A percentile compares a stretch with the other conserved stretches of the same genome.
Evolutionary conservation across 1,140 invertebrate species (phyloP).

Genomic region (Bombus soroeensis): DNA sequence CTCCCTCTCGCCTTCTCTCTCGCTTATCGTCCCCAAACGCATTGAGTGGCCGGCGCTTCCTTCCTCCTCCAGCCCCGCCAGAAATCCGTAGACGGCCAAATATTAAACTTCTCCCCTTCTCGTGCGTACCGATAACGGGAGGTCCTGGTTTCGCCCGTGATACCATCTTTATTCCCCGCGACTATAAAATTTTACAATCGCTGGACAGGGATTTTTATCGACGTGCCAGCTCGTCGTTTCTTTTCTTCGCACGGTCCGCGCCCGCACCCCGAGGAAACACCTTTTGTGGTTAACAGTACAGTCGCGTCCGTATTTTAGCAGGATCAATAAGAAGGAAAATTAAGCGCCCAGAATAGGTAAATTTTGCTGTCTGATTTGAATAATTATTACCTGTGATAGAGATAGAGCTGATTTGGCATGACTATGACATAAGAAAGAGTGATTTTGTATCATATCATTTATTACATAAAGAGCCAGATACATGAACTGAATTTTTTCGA

Average conservation of each 20-base stretch:
- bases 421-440: no score
- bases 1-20: conserved; percentile 51
- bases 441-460: no score
- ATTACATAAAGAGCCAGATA: no score
- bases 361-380: no score
- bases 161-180: conserved; percentile 78
- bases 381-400: no score
- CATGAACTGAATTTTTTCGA: no score
- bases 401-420: no score
- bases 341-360: background rate
- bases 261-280: background rate
- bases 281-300: background rate
- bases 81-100: conserved; percentile 78
- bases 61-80: conserved; percentile 52
- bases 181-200: conserved; percentile 80
- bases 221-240: conserved; percentile 58
- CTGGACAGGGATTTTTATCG: conserved; percentile 72
- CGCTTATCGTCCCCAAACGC: conserved; percentile 75
- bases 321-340: background rate
- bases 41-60: conserved; percentile 52
- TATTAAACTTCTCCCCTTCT: conserved; percentile 73
- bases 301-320: background rate
- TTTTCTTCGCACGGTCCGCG: conserved; percentile 17
- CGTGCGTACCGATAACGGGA: conserved; percentile 73
- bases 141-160: conserved; percentile 69